Percentiles rank a stretch among this genome's conserved stretches.
Evolutionary conservation across 2,113 vertebrate species (phyloP).

Genomic region (Telmatochromis sp.): DNA sequence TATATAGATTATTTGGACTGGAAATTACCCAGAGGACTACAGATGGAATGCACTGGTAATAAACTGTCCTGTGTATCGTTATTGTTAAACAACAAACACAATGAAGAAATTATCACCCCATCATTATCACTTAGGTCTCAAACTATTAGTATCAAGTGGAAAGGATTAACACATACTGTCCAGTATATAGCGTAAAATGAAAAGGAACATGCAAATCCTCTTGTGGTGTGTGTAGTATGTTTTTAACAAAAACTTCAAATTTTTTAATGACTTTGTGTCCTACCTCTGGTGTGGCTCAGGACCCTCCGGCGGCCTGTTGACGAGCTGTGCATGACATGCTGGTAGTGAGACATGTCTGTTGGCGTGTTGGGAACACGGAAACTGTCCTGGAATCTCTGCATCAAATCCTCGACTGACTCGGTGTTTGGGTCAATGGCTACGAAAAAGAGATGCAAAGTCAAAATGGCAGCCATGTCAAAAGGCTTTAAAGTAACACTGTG

Average conservation of each 20-base stretch:
- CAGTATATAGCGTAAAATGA: not conserved
- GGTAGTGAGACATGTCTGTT: constrained; percentile 88
- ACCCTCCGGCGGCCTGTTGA: constrained; percentile 81
- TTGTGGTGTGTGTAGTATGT: not conserved
- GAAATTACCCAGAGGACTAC: not conserved
- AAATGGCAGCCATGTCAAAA: constrained; percentile 16
- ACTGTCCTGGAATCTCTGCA: constrained; percentile 97
- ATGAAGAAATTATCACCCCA: not conserved
- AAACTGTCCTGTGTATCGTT: not conserved
- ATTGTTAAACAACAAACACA: not conserved
- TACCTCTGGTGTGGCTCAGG: constrained; percentile 84
- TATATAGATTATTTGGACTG: not conserved
- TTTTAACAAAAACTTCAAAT: not conserved
- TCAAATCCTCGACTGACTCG: constrained; percentile 90
- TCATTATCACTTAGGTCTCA: not conserved
- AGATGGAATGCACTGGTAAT: not conserved
- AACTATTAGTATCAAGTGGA: not conserved
- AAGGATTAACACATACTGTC: not conserved
- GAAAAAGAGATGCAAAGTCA: constrained; percentile 19
- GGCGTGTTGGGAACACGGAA: constrained; percentile 85
- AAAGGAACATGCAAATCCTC: not conserved
- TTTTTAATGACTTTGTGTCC: not conserved
- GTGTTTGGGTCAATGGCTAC: constrained; percentile 80
- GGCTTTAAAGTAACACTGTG: not conserved
- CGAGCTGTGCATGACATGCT: constrained; percentile 78